Evolutionary conservation across 2,113 vertebrate species (phyloP).

Genomic region (Thamnaconus septentrionalis): DNA sequence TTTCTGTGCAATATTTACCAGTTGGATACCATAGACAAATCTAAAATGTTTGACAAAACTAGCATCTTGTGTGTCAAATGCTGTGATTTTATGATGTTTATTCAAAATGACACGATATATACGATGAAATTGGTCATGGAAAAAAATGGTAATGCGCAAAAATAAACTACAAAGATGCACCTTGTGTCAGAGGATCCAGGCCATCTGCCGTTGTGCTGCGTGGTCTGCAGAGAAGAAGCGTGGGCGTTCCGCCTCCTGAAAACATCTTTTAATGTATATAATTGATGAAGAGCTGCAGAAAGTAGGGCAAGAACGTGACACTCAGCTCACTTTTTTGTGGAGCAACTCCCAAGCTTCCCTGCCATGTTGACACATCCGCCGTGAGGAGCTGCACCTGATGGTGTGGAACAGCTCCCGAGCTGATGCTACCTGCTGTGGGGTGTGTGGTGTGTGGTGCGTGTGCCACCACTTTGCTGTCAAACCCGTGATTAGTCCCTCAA

Average conservation of each 20-base stretch:
- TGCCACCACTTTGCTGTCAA: slow-evolving; percentile 38
- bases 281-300: slow-evolving; percentile 49
- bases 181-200: slow-evolving; percentile 1
- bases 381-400: slow-evolving; percentile 44
- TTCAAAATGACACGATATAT: too few relatives aligned
- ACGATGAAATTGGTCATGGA: too few relatives aligned
- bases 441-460: slow-evolving; percentile 4
- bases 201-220: slow-evolving; percentile 32
- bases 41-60: too few relatives aligned
- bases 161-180: too few relatives aligned
- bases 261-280: slow-evolving; percentile 47
- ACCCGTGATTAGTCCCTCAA: slow-evolving; percentile 23
- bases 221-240: slow-evolving; percentile 19
- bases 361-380: slow-evolving; percentile 28
- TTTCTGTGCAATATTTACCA: too few relatives aligned
- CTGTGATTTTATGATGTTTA: too few relatives aligned
- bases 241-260: slow-evolving; percentile 5
- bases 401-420: slow-evolving; percentile 54
- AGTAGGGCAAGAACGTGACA: slow-evolving; percentile 46
- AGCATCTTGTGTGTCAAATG: too few relatives aligned
- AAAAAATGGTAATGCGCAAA: too few relatives aligned
- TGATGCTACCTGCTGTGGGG: slow-evolving; percentile 41
- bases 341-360: slow-evolving; percentile 50
- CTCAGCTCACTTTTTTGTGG: slow-evolving; percentile 45
- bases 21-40: too few relatives aligned